These are phyloP conservation scores for Sphaeramia orbicularis DNA, from an alignment of 2,797 vertebrate species.

Conservation along the genomic window DNA sequence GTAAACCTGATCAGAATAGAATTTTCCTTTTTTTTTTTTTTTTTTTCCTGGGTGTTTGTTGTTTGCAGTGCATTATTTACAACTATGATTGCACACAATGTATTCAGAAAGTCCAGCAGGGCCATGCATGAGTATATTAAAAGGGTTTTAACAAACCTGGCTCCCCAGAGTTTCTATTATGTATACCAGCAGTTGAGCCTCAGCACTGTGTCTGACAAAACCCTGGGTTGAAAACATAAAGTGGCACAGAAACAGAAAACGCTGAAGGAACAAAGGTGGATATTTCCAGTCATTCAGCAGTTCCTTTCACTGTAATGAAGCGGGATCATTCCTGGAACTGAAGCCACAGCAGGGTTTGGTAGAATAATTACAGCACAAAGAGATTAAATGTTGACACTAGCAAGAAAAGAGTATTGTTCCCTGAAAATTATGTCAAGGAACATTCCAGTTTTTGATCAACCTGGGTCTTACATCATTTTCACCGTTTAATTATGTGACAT, in stretches of 20 bases:
- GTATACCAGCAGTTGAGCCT: constrained; percentile 38
- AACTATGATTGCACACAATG: constrained; percentile 44
- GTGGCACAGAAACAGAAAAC: background rate
- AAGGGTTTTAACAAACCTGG: constrained; percentile 31
- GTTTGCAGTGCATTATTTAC: constrained; percentile 56
- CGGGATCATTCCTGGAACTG: constrained; percentile 11
- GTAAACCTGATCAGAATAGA: too few species aligned
- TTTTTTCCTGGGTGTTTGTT: constrained; percentile 28
- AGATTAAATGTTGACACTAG: constrained; percentile 5
- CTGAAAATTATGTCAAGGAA: background rate
- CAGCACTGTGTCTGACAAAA: constrained; percentile 7
- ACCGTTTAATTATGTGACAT: too few species aligned
- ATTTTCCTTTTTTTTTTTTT: too few species aligned
- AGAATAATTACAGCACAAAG: constrained; percentile 17
- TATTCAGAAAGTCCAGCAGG: constrained; percentile 37
- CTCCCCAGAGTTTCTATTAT: constrained; percentile 40
- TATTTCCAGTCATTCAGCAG: constrained; percentile 33
- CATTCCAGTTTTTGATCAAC: too few species aligned
- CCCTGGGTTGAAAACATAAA: constrained; percentile 27
- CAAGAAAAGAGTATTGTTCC: background rate
- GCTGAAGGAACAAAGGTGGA: constrained; percentile 18
- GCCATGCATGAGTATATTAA: constrained; percentile 29
- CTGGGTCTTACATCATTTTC: too few species aligned
- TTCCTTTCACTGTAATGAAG: constrained; percentile 14
- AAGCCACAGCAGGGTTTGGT: constrained; percentile 6